phyloP scores from a whole-genome alignment of 2,113 vertebrate species.

The Gopherus evgoodei region DNA sequence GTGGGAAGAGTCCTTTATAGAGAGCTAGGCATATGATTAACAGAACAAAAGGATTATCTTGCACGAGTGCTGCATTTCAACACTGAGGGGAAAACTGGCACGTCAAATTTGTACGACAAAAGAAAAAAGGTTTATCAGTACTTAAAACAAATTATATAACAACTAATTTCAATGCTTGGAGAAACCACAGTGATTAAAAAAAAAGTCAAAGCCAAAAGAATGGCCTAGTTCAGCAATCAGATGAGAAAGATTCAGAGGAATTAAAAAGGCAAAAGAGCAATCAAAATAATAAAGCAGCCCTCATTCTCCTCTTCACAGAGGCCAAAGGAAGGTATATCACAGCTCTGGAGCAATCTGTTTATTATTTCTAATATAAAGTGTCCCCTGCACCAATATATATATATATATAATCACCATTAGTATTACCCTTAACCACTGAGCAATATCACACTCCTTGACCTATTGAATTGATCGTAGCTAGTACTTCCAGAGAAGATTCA shows the following conservation, averaged over 20 bases:
- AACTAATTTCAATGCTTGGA: conserved; percentile 5
- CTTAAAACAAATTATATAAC: conserved; percentile 48
- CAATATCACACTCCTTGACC: neutral
- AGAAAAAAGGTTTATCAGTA: conserved; percentile 45
- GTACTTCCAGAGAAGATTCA: neutral
- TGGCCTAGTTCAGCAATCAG: neutral
- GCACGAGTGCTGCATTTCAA: conserved; percentile 13
- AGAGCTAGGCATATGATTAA: conserved; percentile 47
- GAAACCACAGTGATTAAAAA: conserved; percentile 26
- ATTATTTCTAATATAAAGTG: neutral
- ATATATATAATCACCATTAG: neutral
- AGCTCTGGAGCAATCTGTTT: neutral
- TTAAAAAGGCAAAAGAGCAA: neutral
- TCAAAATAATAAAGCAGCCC: neutral
- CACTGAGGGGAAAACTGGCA: conserved; percentile 31
- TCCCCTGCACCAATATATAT: fast-evolving
- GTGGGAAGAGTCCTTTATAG: conserved; percentile 24
- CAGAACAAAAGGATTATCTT: conserved; percentile 61
- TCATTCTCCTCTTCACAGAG: neutral
- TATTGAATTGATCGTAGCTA: neutral
- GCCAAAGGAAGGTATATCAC: neutral
- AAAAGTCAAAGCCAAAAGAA: conserved; percentile 32
- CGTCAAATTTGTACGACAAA: conserved; percentile 45
- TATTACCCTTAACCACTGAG: neutral
- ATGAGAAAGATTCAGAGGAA: conserved; percentile 22